A percentile compares a stretch with the other conserved stretches of the same genome.
Conservation (phyloP, 2,888 invertebrate species). For the Pyralis farinalis region DNA sequence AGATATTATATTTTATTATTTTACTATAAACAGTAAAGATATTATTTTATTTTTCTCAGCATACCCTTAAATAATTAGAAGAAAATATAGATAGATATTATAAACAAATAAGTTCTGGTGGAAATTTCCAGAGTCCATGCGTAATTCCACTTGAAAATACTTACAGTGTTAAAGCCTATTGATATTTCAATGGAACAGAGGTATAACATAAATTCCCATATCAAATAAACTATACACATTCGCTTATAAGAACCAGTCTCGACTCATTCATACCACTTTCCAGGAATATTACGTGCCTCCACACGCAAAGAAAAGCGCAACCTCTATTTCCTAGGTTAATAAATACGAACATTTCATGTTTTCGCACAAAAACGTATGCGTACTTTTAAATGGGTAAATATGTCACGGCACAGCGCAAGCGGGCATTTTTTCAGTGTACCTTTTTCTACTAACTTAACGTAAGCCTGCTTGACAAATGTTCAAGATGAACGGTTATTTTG, state of each 20-base stretch:
- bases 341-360: conserved; percentile 23
- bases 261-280: conserved; percentile 8
- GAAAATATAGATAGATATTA: too few relatives aligned
- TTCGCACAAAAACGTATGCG: conserved; percentile 33
- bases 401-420: conserved; percentile 44
- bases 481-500: conserved; percentile 77
- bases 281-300: conserved; percentile 3
- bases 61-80: too few relatives aligned
- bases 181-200: too few relatives aligned
- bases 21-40: too few relatives aligned
- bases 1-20: too few relatives aligned
- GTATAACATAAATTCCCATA: neutral
- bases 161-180: too few relatives aligned
- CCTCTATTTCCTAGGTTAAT: conserved; percentile 11
- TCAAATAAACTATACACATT: neutral
- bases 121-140: too few relatives aligned
- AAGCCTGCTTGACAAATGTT: conserved; percentile 77
- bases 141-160: too few relatives aligned
- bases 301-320: conserved; percentile 8
- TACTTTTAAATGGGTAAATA: conserved; percentile 48
- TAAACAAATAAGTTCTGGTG: too few relatives aligned
- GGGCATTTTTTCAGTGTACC: conserved; percentile 47
- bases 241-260: neutral
- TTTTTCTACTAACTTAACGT: conserved; percentile 68
- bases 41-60: too few relatives aligned